Conservation (phyloP, 2,797 vertebrate species). For the Myotis findleyi region DNA sequence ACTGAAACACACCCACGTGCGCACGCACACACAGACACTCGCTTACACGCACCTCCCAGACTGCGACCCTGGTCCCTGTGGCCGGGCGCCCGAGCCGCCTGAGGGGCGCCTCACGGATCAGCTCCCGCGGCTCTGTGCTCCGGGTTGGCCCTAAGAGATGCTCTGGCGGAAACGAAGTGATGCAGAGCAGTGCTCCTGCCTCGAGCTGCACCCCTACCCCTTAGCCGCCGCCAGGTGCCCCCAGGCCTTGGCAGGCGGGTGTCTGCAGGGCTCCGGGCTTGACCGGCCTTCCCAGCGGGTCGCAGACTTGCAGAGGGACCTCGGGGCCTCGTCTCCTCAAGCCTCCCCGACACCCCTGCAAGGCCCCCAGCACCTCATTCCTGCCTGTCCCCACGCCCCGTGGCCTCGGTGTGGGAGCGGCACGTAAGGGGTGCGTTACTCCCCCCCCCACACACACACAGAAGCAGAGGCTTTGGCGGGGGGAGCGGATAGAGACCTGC, state of each 20-base stretch:
- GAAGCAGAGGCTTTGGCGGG: no score
- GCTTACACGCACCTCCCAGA: accelerated
- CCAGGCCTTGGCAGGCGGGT: accelerated
- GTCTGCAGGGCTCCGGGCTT: background rate
- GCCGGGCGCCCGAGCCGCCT: accelerated
- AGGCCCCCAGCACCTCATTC: background rate
- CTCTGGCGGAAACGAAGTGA: background rate
- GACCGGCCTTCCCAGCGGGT: accelerated
- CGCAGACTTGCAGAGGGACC: background rate
- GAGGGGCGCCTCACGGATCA: accelerated
- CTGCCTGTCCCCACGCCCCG: accelerated
- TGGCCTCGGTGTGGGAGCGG: accelerated
- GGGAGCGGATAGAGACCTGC: background rate
- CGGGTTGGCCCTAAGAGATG: accelerated
- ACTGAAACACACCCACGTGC: accelerated
- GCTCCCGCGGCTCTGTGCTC: accelerated
- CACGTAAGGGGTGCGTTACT: accelerated
- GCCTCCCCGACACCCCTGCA: accelerated
- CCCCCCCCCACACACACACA: background rate
- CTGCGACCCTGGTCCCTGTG: accelerated
- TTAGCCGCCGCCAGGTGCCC: accelerated
- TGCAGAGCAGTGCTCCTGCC: background rate
- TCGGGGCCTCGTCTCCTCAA: background rate
- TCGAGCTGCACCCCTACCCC: accelerated
- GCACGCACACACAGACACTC: background rate